Evolutionary conservation across 2,113 vertebrate genomes (phyloP).

Genomic region (Pedetes capensis): DNA sequence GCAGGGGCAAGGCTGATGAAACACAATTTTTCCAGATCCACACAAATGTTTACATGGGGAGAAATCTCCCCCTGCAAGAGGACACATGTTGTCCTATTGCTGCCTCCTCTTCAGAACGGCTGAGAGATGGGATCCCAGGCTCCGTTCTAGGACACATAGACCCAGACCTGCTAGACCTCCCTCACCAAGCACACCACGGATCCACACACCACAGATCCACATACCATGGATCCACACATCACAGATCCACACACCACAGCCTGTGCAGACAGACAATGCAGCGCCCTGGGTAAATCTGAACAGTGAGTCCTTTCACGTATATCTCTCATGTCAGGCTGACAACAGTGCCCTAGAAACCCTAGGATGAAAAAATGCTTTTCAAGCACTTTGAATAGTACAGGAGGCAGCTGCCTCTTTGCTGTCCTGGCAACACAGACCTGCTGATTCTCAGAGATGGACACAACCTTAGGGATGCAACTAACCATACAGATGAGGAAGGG

Average conservation of each 20-base stretch:
- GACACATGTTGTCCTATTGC: neutral
- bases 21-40: neutral
- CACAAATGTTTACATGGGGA: neutral
- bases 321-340: neutral
- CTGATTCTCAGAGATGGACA: neutral
- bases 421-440: neutral
- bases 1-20: neutral
- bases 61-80: neutral
- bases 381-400: neutral
- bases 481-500: neutral
- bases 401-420: neutral
- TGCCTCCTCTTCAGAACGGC: neutral
- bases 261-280: neutral
- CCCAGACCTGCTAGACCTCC: neutral
- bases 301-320: accelerated
- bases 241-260: neutral
- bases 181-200: too few species aligned
- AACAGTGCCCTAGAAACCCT: neutral
- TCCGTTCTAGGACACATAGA: neutral
- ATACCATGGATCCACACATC: neutral
- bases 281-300: neutral
- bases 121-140: neutral
- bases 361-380: neutral
- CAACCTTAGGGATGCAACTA: neutral
- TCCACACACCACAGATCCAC: neutral